Evolutionary conservation across 2,888 invertebrate genomes (phyloP).

Genomic region (Metellina segmentata): DNA sequence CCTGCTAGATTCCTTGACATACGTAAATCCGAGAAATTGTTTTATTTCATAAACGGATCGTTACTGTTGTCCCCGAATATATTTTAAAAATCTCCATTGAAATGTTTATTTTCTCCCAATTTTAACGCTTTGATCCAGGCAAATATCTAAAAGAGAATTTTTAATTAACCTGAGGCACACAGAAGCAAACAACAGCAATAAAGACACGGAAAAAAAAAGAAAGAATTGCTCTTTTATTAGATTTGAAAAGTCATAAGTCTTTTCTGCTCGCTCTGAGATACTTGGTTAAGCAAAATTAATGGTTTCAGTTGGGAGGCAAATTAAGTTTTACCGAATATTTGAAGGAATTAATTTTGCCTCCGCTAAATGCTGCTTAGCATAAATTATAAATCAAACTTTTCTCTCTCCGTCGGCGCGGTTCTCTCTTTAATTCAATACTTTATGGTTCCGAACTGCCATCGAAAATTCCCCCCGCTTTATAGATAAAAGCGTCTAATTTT

Average conservation of each 20-base stretch:
- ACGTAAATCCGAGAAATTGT: too few species aligned
- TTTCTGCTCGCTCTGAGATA: constrained; percentile 61
- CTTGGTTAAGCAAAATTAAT: constrained; percentile 73
- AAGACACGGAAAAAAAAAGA: constrained; percentile 9
- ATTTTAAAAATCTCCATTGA: not conserved
- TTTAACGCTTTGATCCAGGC: not conserved
- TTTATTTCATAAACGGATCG: not conserved
- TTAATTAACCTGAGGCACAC: constrained; percentile 62
- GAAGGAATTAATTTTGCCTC: constrained; percentile 74
- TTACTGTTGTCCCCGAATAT: not conserved
- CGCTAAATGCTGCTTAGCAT: constrained; percentile 76
- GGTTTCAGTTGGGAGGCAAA: constrained; percentile 68
- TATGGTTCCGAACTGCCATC: not conserved
- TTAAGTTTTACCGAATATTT: constrained; percentile 77
- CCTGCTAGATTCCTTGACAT: too few species aligned
- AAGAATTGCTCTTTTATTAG: constrained; percentile 62
- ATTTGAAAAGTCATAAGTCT: constrained; percentile 76
- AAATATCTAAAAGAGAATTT: constrained; percentile 45
- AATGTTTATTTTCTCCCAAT: not conserved
- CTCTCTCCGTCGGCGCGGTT: constrained; percentile 29
- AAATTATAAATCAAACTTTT: constrained; percentile 75
- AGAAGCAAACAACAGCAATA: constrained; percentile 41
- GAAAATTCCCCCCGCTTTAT: not conserved
- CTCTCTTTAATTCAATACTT: not conserved
- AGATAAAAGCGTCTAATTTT: not conserved